Conservation (phyloP, 1,140 invertebrate species). For the Ips nitidus region DNA sequence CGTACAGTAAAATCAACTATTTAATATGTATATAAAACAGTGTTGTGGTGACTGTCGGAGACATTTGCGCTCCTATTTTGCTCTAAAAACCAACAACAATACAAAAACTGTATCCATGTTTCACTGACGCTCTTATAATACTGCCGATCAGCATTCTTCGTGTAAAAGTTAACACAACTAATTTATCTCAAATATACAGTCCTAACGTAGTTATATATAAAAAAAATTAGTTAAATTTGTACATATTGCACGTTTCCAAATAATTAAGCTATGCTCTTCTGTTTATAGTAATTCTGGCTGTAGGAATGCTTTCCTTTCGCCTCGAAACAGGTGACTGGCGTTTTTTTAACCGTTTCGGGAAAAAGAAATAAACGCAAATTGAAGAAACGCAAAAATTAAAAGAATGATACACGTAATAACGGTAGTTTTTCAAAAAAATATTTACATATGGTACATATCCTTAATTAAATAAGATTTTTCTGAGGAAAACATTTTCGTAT, state of each 20-base stretch:
- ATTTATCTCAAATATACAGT: constrained; percentile 52
- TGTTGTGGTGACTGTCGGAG: constrained; percentile 26
- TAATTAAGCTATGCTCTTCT: constrained; percentile 48
- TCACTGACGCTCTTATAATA: constrained; percentile 42
- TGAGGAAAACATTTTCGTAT: constrained; percentile 33
- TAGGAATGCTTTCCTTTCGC: constrained; percentile 45
- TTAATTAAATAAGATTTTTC: constrained; percentile 23
- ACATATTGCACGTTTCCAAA: constrained; percentile 56
- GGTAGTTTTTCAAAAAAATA: constrained; percentile 36
- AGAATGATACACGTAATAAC: constrained; percentile 31
- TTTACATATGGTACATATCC: constrained; percentile 32
- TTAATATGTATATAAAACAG: constrained; percentile 30
- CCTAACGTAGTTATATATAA: constrained; percentile 53
- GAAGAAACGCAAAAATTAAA: constrained; percentile 31
- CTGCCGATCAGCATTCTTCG: constrained; percentile 50
- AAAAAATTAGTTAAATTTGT: constrained; percentile 57
- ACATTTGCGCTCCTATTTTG: constrained; percentile 11
- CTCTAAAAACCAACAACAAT: constrained; percentile 36
- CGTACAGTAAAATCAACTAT: constrained; percentile 40
- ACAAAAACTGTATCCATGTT: constrained; percentile 14
- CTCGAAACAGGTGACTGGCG: constrained; percentile 33
- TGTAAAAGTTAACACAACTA: constrained; percentile 49
- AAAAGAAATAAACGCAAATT: background rate
- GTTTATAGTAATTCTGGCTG: constrained; percentile 41
- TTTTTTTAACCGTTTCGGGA: background rate